phyloP scores from a whole-genome alignment of 2,888 invertebrate species.

The Apomyelois bistriatella region DNA sequence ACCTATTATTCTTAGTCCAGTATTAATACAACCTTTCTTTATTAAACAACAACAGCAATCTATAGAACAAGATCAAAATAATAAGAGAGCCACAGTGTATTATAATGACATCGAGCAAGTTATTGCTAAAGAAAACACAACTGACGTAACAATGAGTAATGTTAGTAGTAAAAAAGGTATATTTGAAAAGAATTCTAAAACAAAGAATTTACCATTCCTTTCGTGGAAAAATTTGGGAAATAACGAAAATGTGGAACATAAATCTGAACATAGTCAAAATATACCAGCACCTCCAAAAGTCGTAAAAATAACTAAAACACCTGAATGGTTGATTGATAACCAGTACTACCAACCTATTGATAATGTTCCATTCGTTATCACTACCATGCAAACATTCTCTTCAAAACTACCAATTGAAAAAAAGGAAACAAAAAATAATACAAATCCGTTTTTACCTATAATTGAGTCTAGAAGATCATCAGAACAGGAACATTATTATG shows the following conservation, averaged over 20 bases:
- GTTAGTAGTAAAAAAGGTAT: conserved; percentile 39
- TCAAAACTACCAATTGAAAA: conserved; percentile 25
- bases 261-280: conserved; percentile 34
- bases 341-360: conserved; percentile 66
- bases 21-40: conserved; percentile 58
- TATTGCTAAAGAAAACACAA: conserved; percentile 26
- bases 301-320: conserved; percentile 52
- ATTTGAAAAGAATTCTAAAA: conserved; percentile 56
- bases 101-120: conserved; percentile 68
- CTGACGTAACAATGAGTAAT: conserved; percentile 17
- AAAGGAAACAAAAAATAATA: conserved; percentile 26
- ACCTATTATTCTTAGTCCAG: conserved; percentile 63
- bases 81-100: conserved; percentile 51
- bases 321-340: conserved; percentile 60
- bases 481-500: conserved; percentile 63
- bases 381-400: conserved; percentile 38
- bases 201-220: conserved; percentile 48
- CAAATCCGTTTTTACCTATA: conserved; percentile 34
- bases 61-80: conserved; percentile 27
- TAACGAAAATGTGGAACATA: conserved; percentile 40
- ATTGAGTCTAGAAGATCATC: conserved; percentile 35
- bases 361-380: conserved; percentile 59
- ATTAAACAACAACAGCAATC: conserved; percentile 38
- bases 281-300: conserved; percentile 33
- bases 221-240: conserved; percentile 46